Evolutionary conservation across 2,797 vertebrate species (phyloP).

Genomic region (Parauchenoglanis punctatus): DNA sequence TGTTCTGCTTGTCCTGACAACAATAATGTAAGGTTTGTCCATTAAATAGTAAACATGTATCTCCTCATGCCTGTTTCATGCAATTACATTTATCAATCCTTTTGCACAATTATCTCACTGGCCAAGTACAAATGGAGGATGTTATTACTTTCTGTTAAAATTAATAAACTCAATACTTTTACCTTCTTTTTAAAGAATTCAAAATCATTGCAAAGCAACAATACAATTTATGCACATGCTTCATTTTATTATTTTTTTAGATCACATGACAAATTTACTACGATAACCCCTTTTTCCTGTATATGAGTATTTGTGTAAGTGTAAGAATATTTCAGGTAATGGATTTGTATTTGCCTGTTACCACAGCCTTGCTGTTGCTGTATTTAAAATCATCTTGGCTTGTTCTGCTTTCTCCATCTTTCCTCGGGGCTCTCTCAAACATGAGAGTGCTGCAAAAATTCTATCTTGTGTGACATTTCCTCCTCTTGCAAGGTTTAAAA

Average conservation of each 20-base stretch:
- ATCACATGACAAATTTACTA: background rate
- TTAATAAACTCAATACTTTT: background rate
- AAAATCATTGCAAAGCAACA: background rate
- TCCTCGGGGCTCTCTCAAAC: slow-evolving; percentile 46
- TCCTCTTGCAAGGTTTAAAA: slow-evolving; percentile 53
- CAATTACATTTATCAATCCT: background rate
- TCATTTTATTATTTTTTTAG: background rate
- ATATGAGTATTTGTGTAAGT: no score
- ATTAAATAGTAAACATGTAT: background rate
- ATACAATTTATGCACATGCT: background rate
- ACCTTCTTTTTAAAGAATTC: background rate
- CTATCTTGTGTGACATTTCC: slow-evolving; percentile 56
- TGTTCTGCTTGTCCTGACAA: slow-evolving; percentile 32
- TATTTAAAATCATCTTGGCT: background rate
- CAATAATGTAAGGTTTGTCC: slow-evolving; percentile 7
- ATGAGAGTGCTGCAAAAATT: slow-evolving; percentile 47
- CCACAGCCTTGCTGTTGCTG: background rate
- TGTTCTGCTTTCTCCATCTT: background rate
- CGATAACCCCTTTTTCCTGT: background rate
- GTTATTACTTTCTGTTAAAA: background rate
- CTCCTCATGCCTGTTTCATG: background rate
- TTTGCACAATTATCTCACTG: background rate
- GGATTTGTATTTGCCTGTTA: background rate
- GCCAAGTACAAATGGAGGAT: background rate
- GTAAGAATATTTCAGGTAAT: background rate